phyloP scores from a whole-genome alignment of 2,113 vertebrate species.

The Procapra przewalskii region DNA sequence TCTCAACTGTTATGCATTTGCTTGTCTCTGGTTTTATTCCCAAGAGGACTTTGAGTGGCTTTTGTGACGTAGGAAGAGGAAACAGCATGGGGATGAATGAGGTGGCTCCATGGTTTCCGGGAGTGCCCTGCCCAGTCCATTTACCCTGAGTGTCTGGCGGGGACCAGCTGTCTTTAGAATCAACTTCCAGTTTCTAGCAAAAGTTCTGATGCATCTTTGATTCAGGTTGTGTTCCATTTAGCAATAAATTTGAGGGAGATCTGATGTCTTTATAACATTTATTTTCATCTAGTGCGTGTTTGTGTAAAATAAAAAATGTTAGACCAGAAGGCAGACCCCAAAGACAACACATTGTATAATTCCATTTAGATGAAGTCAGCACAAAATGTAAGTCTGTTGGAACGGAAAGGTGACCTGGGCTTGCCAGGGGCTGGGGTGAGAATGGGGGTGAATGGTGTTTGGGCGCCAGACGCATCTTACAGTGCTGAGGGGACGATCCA shows the following conservation, averaged over 20 bases:
- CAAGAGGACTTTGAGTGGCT: background rate
- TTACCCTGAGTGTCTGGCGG: accelerated
- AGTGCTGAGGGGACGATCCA: accelerated
- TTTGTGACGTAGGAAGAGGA: background rate
- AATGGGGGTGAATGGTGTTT: accelerated
- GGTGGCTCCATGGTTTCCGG: background rate
- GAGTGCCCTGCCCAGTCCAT: background rate
- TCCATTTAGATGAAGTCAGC: background rate
- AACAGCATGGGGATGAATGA: background rate
- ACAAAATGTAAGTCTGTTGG: background rate
- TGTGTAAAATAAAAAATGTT: background rate
- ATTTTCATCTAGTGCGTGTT: background rate
- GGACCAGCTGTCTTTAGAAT: background rate
- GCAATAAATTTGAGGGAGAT: background rate
- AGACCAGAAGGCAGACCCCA: background rate
- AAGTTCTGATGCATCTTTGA: background rate
- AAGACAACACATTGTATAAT: background rate
- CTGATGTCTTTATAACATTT: background rate
- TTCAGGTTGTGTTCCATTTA: background rate
- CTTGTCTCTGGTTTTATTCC: background rate
- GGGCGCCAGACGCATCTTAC: accelerated
- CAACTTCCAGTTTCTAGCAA: background rate
- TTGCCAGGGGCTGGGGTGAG: background rate
- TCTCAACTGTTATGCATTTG: background rate
- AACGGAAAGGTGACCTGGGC: background rate